A percentile compares a stretch with the other conserved stretches of the same genome.
These are phyloP conservation scores for Monoplex corrugatus DNA, from an alignment of 2,888 invertebrate genomes.

Conservation along the genomic window DNA sequence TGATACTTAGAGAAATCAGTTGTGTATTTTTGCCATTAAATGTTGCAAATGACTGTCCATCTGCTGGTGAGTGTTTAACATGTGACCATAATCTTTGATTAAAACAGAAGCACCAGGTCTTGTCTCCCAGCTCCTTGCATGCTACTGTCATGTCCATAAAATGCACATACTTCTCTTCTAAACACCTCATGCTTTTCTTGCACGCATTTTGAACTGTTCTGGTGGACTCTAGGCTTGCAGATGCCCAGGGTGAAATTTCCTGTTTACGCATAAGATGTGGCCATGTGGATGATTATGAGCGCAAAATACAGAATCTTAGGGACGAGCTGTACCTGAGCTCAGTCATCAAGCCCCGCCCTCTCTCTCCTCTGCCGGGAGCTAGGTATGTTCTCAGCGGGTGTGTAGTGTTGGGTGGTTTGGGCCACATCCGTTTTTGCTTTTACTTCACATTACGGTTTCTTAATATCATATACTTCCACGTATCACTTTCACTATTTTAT, in stretches of 20 bases:
- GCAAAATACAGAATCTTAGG: conserved; percentile 76
- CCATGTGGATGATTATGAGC: conserved; percentile 77
- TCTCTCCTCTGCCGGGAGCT: conserved; percentile 35
- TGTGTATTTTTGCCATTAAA: background rate
- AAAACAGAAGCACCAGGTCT: background rate
- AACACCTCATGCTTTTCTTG: background rate
- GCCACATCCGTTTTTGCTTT: no score
- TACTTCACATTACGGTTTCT: no score
- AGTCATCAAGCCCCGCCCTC: conserved; percentile 35
- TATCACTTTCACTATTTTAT: no score
- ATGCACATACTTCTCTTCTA: background rate
- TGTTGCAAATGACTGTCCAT: conserved; percentile 29
- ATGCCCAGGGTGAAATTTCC: conserved; percentile 76
- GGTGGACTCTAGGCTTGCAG: conserved; percentile 67
- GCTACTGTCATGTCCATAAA: background rate
- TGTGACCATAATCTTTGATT: background rate
- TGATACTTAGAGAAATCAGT: background rate
- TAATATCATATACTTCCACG: no score
- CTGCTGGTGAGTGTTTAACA: background rate
- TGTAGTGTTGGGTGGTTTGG: no score
- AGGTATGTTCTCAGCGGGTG: no score
- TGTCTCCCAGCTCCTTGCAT: background rate
- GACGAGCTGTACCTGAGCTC: conserved; percentile 69
- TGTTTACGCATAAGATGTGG: conserved; percentile 72
- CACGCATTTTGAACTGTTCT: conserved; percentile 8